phyloP scores from a whole-genome alignment of 2,113 vertebrate species.

The Pachypanchax playfairii region DNA sequence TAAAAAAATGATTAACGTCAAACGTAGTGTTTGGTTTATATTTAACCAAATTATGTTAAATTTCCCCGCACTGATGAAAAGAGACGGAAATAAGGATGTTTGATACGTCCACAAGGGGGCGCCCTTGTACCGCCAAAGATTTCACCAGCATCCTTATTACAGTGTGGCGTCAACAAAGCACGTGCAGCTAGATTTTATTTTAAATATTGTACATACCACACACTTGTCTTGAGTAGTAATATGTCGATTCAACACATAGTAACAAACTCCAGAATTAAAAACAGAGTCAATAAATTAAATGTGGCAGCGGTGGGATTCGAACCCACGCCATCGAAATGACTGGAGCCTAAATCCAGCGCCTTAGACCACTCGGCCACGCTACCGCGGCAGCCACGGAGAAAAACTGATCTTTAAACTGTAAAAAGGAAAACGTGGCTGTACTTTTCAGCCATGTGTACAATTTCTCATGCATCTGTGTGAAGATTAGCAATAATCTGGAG shows the following conservation, averaged over 20 bases:
- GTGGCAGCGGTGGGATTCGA: conserved; percentile 47
- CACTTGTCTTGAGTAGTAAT: background rate
- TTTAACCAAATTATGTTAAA: background rate
- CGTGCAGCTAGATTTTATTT: too few relatives aligned
- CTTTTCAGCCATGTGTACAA: too few relatives aligned
- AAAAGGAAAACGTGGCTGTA: too few relatives aligned
- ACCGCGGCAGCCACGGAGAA: background rate
- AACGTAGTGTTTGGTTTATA: background rate
- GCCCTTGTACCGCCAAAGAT: background rate
- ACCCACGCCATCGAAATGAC: conserved; percentile 51
- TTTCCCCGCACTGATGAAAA: too few relatives aligned
- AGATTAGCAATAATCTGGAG: too few relatives aligned
- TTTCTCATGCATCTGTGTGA: too few relatives aligned
- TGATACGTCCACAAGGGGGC: conserved; percentile 29
- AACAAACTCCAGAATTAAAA: background rate
- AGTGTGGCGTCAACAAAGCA: background rate
- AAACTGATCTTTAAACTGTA: background rate
- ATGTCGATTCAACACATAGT: background rate
- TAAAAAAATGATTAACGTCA: conserved; percentile 32
- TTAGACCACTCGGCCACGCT: conserved; percentile 50
- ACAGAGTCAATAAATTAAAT: rapidly evolving
- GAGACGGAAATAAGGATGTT: background rate
- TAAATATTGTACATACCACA: background rate
- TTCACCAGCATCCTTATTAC: background rate
- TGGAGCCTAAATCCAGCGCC: conserved; percentile 51